These are phyloP conservation scores for Galemys pyrenaicus DNA, from an alignment of 2,113 vertebrate species.

Conservation along the genomic window DNA sequence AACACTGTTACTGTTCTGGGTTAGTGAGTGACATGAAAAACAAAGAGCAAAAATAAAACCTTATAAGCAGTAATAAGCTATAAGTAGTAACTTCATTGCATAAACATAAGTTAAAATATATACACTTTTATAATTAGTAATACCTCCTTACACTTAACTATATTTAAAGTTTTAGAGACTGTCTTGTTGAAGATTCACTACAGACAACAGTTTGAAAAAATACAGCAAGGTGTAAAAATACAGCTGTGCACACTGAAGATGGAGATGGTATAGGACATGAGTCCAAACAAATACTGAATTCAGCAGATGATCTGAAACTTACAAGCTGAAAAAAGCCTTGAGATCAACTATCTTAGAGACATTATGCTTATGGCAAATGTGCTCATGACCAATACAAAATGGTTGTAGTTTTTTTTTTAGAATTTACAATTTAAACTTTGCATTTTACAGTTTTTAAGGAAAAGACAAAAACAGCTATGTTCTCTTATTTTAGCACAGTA, in stretches of 20 bases:
- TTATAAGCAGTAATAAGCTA: background rate
- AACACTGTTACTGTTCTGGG: background rate
- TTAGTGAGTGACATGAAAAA: conserved; percentile 25
- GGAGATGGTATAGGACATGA: background rate
- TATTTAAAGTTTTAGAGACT: background rate
- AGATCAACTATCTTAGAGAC: background rate
- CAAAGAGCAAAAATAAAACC: background rate
- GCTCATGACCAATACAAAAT: background rate
- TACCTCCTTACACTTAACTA: background rate
- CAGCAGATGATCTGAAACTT: background rate
- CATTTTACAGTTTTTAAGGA: background rate
- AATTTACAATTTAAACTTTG: background rate
- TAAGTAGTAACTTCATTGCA: background rate
- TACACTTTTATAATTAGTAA: background rate
- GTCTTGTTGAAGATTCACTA: background rate
- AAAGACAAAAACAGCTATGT: background rate
- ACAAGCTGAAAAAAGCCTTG: background rate
- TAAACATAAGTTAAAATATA: conserved; percentile 20
- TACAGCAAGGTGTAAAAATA: background rate
- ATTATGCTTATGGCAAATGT: background rate
- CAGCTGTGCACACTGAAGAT: background rate
- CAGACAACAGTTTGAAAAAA: background rate
- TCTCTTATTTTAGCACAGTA: background rate
- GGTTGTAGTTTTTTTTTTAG: background rate
- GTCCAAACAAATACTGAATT: background rate